These are phyloP conservation scores for Montipora foliosa DNA, from an alignment of 64 coral and sea anemone genomes.

Conservation along the genomic window DNA sequence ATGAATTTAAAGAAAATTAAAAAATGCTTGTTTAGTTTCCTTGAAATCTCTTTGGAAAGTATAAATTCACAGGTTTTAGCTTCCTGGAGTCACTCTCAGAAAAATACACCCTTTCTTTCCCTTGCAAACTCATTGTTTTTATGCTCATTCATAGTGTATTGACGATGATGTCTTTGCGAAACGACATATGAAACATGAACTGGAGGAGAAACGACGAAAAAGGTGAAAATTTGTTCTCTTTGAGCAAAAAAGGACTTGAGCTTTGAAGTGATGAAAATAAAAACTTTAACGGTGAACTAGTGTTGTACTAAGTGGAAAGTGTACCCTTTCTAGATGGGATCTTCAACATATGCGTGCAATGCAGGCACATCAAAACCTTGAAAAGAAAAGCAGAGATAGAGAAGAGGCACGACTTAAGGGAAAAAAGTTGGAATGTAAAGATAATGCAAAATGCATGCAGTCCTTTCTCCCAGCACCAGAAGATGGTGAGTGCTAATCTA, in stretches of 20 bases:
- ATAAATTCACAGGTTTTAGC: no score
- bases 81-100: no score
- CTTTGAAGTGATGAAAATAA: background rate
- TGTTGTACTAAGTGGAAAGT: background rate
- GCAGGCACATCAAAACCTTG: slow-evolving; percentile 85
- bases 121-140: background rate
- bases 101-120: no score
- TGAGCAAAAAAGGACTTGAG: background rate
- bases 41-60: no score
- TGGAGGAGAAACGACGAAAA: slow-evolving; percentile 95
- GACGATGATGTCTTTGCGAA: slow-evolving; percentile 95
- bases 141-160: slow-evolving; percentile 60
- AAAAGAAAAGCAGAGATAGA: slow-evolving; percentile 85
- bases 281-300: background rate
- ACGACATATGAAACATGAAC: slow-evolving; percentile 89
- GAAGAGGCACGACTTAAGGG: slow-evolving; percentile 97
- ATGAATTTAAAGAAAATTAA: no score
- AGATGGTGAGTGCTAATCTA: slow-evolving; percentile 50
- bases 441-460: slow-evolving; percentile 19
- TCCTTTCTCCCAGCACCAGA: slow-evolving; percentile 82
- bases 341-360: slow-evolving; percentile 89
- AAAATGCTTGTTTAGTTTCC: no score
- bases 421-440: slow-evolving; percentile 76
- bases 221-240: slow-evolving; percentile 32
- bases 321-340: slow-evolving; percentile 80